Evolutionary conservation across 2,888 invertebrate species (phyloP).

Genomic region (Flexamia atlantica): DNA sequence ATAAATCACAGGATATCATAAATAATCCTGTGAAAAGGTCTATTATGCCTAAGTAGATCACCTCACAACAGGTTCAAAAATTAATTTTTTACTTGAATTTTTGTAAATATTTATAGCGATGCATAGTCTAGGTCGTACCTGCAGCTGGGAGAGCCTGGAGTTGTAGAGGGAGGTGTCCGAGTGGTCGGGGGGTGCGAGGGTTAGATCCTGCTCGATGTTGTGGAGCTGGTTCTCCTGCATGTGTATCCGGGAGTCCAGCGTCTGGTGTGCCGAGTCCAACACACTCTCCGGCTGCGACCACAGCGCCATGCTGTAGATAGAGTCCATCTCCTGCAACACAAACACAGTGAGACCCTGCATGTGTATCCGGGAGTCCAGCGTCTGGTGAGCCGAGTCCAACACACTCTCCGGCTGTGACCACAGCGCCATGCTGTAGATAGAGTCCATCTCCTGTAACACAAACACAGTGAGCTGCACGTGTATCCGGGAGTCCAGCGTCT

Average conservation of each 20-base stretch:
- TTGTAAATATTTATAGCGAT: too few species aligned
- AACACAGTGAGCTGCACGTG: constrained; percentile 6
- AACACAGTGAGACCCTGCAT: too few species aligned
- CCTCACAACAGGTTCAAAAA: too few species aligned
- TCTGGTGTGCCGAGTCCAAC: constrained; percentile 26
- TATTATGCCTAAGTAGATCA: too few species aligned
- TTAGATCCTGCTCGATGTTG: constrained; percentile 39
- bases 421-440: too few species aligned
- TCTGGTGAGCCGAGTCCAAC: too few species aligned
- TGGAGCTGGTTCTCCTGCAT: constrained; percentile 41
- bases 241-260: constrained; percentile 42
- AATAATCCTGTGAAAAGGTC: too few species aligned
- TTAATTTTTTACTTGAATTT: too few species aligned
- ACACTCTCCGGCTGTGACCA: not conserved
- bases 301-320: constrained; percentile 2
- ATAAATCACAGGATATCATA: too few species aligned
- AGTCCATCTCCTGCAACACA: constrained; percentile 5
- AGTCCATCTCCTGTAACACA: too few species aligned
- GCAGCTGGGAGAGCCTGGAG: constrained; percentile 41
- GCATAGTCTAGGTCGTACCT: not conserved
- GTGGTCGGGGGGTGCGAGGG: constrained; percentile 44
- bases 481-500: constrained; percentile 27
- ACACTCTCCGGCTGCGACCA: not conserved
- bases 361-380: too few species aligned
- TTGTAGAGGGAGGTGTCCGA: constrained; percentile 23